Evolutionary conservation across 2,113 vertebrate genomes (phyloP), one percentile per base, ranked within the genome.

Genomic region (Jaculus jaculus): DNA sequence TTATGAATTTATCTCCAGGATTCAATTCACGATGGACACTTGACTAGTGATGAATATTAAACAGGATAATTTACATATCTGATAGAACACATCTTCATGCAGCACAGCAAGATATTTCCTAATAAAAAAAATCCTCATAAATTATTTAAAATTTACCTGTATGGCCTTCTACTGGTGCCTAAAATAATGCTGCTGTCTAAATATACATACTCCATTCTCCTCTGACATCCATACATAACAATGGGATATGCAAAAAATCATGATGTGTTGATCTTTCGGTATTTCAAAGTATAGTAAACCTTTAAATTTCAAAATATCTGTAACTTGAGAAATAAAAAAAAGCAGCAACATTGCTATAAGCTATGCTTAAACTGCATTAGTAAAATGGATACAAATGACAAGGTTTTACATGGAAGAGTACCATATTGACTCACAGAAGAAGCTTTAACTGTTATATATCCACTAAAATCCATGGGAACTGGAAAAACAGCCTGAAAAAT

Each of bases 21-120:
- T n/a, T n/a, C 28, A 94, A 34, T 32, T 32, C 30, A 92, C 32
- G 28, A 66, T 15, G 89, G 47, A 54, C 15, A 51, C 0, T 28
- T 65, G 28, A 18, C 32, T 66, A 51, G 9, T 39, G 9, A 77
- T 77, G 83, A 92, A 92, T n/a, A 89, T 84, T 78, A 87, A 93
- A 78, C 4, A 68, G 1, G 12, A 65, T 2, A 39, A 83, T 94
- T 83, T 94, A 69, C 30, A 88, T 74, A 91, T 16, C 5, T 58
- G 71, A 79, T 83, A 7, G 16, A 78, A 17, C 28, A 93, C 82
- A 82, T 83, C 34, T 72, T 47, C 2, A 18, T 77, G 21, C 75
- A 84, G 7, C 47, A 74, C 47, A 66, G 5, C 4, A 24, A 54
- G 7, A 10, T 51, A 63, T 75, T 42, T 73, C 30, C 37, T 68